phyloP scores from a whole-genome alignment of 1,140 invertebrate genomes.

The Eupeodes corollae region DNA sequence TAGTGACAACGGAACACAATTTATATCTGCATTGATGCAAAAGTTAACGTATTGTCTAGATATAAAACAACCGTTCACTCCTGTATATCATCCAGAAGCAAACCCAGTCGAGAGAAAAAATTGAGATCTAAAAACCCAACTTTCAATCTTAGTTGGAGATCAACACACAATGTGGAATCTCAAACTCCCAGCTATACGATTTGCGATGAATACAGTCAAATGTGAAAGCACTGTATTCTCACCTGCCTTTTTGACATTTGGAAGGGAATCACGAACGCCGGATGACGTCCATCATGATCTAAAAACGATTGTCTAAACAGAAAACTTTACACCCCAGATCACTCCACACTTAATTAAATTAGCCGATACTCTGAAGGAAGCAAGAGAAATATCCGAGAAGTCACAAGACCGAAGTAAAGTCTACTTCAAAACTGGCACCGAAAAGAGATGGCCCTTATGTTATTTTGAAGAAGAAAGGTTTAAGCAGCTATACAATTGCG shows the following conservation, averaged over 20 bases:
- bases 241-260: conserved; percentile 35
- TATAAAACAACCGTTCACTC: conserved; percentile 21
- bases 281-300: conserved; percentile 15
- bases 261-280: conserved; percentile 21
- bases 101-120: conserved; percentile 33
- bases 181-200: conserved; percentile 26
- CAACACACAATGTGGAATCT: conserved; percentile 32
- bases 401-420: neutral
- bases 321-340: conserved; percentile 27
- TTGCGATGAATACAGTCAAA: conserved; percentile 35
- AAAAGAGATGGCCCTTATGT: conserved; percentile 1
- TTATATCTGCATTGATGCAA: conserved; percentile 12
- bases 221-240: conserved; percentile 31
- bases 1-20: conserved; percentile 33
- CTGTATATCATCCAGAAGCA: conserved; percentile 29
- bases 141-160: conserved; percentile 21
- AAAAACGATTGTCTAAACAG: conserved; percentile 12
- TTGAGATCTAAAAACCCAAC: conserved; percentile 29
- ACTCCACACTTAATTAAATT: conserved; percentile 19
- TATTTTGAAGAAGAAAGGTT: neutral
- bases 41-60: conserved; percentile 12
- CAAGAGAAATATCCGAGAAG: neutral
- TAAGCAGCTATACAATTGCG: neutral
- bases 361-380: neutral
- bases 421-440: neutral